phyloP scores from a whole-genome alignment of 1,140 invertebrate species.

The Drosophila obscura region DNA sequence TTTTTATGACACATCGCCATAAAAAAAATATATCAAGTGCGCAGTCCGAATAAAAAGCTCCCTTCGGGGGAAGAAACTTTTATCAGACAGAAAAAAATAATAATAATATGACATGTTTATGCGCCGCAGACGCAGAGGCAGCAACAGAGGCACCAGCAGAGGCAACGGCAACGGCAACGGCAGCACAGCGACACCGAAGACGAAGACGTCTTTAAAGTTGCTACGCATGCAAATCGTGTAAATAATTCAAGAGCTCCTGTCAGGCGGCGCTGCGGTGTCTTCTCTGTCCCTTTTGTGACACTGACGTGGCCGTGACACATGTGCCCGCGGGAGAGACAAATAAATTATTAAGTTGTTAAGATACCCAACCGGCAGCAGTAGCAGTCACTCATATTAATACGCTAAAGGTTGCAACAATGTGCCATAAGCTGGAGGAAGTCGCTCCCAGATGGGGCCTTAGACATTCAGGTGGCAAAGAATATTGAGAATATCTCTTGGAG shows the following conservation, averaged over 20 bases:
- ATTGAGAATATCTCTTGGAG: too few relatives aligned
- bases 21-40: conserved; percentile 59
- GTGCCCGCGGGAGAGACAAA: conserved; percentile 52
- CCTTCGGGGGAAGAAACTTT: conserved; percentile 38
- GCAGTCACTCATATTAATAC: conserved; percentile 64
- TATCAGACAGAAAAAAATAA: conserved; percentile 72
- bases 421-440: conserved; percentile 25
- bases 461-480: neutral
- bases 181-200: conserved; percentile 39
- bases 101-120: conserved; percentile 81
- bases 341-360: conserved; percentile 79
- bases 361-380: conserved; percentile 50
- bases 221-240: conserved; percentile 77
- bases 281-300: conserved; percentile 14
- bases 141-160: neutral
- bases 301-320: conserved; percentile 64
- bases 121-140: conserved; percentile 45
- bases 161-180: neutral
- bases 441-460: conserved; percentile 23
- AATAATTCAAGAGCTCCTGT: conserved; percentile 67
- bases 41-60: conserved; percentile 26
- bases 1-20: conserved; percentile 72
- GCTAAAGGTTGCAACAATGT: conserved; percentile 52
- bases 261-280: neutral
- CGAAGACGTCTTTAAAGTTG: conserved; percentile 57